Evolutionary conservation across 2,113 vertebrate genomes (phyloP), one percentile per base, ranked within the genome.

Genomic region (Scomber colias): DNA sequence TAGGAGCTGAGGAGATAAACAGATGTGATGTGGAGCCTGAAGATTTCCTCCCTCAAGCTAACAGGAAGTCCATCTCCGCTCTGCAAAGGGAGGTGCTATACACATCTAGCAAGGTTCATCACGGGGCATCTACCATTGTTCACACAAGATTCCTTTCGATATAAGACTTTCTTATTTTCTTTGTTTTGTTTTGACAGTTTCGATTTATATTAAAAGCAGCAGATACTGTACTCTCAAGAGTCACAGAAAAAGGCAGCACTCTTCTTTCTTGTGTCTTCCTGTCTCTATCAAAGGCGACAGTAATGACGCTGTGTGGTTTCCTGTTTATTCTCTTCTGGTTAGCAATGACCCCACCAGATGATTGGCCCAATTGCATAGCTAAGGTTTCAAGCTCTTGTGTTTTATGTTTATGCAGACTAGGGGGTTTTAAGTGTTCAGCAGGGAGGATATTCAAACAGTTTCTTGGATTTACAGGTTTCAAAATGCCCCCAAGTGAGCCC

Each of bases 251-350:
- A 16, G 24, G 24, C 17, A 31, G 12, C 0, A 64, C 17, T 74
- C 19, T 49, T 14, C 61, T 27, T 53, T 40, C 54, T 77, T 7
- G n/a, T 3, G 4, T 71, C 64, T 82, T 83, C 69, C 60, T 71
- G 71, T 78, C 65, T 83, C 30, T 31, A 66, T 63, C 54, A 56
- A 45, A 82, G 59, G 54, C 13, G 11, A 64, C 71, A 59, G 63
- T n/a, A 21, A 35, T 63, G 81, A 87, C 24, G 49, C 46, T 17
- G 68, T 80, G 85, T 75, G 90, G 90, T 87, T 93, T 94, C 92
- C 92, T 91, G 91, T 92, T 92, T 90, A 90, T 79, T 65, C 67
- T 84, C 57, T 21, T 2, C 56, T 71, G 65, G 44, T 61, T 68
- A 80, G 67, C 53, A 19, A 71, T 55, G 11, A 80, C 31, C 24